Evolutionary conservation across 2,888 invertebrate genomes (phyloP), one percentile per base, ranked within the genome.

Genomic region (Erpobdella octoculata): DNA sequence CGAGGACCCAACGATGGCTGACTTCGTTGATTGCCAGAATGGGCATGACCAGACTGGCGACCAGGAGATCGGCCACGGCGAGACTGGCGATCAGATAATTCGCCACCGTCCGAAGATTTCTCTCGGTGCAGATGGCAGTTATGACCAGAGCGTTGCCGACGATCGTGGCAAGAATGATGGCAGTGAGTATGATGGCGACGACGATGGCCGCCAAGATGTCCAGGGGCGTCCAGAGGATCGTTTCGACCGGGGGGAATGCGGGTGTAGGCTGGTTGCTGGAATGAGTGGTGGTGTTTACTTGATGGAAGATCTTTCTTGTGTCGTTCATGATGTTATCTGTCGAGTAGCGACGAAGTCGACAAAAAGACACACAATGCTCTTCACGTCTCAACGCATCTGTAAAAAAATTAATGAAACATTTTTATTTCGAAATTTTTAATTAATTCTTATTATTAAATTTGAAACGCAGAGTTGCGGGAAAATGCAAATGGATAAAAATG

Each of bases 61-160:
- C 96, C 89, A 96, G 90, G 73, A 97, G 87, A 85, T 97, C 97
- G 15, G 97, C 96, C 70, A 96, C 93, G 9, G 96, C 97, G 79
- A 98, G 86, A 35, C 95, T 95, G 71, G 95, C 90, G 76, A 97
- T 94, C 82, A 97, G 87, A 84, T 96, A 95, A 87, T 96, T 95
- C 79, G 93, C 93, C 71, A 94, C 93, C 80, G 91, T 93, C 72
- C 93, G 93, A 73, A 96, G 87, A 83, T 93, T 92, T 78, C 91
- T 87, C 84, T 96, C 96, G 80, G 93, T 86, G 81, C 94, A 87
- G 79, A 97, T 94, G 77, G 97, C 97, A 31, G 94, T 91, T 84
- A 98, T 95, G 82, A 98, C 97, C 86, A 97, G 94, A 78, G 95
- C 91, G 84, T 97, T 98, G 79, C 97, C 97, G 12, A 73, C 48